phyloP scores from a whole-genome alignment of 2,113 vertebrate genomes.

The Capra hircus region DNA sequence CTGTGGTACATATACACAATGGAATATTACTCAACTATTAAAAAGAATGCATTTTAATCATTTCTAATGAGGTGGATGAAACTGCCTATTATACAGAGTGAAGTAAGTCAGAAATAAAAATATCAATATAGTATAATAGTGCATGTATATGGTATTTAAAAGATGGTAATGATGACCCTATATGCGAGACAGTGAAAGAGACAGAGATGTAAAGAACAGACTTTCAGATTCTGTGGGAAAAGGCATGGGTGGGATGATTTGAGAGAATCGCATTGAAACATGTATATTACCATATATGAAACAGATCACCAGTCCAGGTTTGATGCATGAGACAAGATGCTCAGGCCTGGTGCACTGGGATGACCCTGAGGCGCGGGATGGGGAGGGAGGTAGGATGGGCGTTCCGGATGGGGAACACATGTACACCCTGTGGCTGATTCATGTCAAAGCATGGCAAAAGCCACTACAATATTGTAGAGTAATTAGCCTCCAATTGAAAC shows the following conservation, averaged over 20 bases:
- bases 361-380: neutral
- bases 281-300: neutral
- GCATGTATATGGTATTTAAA: neutral
- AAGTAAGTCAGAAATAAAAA: neutral
- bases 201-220: neutral
- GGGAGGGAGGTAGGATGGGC: neutral
- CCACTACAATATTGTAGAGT: neutral
- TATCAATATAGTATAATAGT: neutral
- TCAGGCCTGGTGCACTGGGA: neutral
- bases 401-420: neutral
- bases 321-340: fast-evolving
- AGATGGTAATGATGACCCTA: neutral
- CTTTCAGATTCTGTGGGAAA: neutral
- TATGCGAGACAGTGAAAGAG: neutral
- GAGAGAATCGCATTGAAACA: neutral
- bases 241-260: neutral
- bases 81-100: neutral
- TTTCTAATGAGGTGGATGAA: neutral
- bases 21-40: neutral
- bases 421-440: neutral
- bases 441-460: neutral
- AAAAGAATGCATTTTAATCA: neutral
- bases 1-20: neutral
- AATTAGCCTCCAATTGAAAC: neutral
- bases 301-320: neutral